Conservation (phyloP, 2,797 vertebrate genomes). For the Sebastes cheni region DNA sequence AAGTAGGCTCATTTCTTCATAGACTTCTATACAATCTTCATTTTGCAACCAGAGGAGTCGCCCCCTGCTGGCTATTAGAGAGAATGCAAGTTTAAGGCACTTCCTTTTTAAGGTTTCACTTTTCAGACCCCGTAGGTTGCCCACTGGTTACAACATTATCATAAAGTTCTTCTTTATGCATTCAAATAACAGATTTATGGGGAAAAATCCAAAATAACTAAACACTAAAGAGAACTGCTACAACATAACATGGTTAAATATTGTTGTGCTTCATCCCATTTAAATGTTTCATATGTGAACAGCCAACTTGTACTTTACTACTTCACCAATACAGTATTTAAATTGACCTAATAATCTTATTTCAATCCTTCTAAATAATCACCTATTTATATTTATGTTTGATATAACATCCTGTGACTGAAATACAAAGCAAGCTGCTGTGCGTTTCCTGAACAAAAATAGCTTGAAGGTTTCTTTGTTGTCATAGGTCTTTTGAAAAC, state of each 20-base stretch:
- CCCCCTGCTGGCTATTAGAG: fast-evolving
- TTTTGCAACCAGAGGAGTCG: too few relatives aligned
- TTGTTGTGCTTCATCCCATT: background rate
- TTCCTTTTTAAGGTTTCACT: too few relatives aligned
- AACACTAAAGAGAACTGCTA: background rate
- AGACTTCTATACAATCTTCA: too few relatives aligned
- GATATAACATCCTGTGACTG: background rate
- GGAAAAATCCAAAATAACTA: background rate
- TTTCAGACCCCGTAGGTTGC: too few relatives aligned
- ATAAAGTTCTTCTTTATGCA: background rate
- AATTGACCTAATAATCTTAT: background rate
- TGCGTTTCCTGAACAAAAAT: conserved; percentile 28
- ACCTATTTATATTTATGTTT: background rate
- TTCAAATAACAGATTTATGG: background rate
- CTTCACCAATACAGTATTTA: background rate
- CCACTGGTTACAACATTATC: too few relatives aligned
- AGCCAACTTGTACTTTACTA: background rate
- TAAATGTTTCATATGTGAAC: background rate
- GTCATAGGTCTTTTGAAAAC: conserved; percentile 1
- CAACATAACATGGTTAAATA: background rate
- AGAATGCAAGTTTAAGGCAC: too few relatives aligned
- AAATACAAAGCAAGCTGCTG: background rate
- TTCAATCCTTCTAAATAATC: background rate
- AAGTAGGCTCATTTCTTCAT: too few relatives aligned
- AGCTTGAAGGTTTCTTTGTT: conserved; percentile 26